These are phyloP conservation scores for Anarsia innoxiella DNA, from an alignment of 2,888 invertebrate species.

Conservation along the genomic window DNA sequence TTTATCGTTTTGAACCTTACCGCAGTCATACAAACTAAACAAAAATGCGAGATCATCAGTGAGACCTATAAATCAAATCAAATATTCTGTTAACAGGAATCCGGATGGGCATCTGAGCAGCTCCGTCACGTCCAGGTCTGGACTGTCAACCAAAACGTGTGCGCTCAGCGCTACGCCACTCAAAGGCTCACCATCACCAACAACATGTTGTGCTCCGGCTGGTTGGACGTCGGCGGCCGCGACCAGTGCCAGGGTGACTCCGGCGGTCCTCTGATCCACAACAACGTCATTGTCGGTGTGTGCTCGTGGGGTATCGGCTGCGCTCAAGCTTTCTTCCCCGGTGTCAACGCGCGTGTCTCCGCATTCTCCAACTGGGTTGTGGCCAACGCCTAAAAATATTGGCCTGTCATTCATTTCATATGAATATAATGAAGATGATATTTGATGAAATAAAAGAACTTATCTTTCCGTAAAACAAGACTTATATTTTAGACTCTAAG, in stretches of 20 bases:
- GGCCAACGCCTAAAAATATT: constrained; percentile 7
- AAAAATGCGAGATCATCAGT: no score
- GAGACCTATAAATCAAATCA: no score
- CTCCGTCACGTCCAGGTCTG: constrained; percentile 37
- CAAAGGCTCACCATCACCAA: constrained; percentile 21
- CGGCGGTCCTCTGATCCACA: constrained; percentile 43
- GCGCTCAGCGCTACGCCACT: constrained; percentile 26
- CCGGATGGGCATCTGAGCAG: constrained; percentile 21
- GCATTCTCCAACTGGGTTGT: constrained; percentile 1
- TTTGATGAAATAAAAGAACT: no score
- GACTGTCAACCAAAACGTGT: constrained; percentile 29
- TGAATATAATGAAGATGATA: no score
- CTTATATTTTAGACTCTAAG: no score
- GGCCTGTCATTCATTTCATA: no score
- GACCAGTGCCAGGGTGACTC: constrained; percentile 44
- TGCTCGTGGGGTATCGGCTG: constrained; percentile 32
- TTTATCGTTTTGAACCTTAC: no score
- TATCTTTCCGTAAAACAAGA: no score
- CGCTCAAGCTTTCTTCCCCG: constrained; percentile 5
- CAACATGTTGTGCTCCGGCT: constrained; percentile 34
- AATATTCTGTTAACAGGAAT: neutral
- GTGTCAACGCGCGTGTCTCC: constrained; percentile 10
- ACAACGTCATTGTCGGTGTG: constrained; percentile 35
- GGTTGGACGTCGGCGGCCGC: constrained; percentile 43
- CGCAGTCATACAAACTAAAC: no score